A percentile compares a stretch with the other conserved stretches of the same genome.
These are phyloP conservation scores for Callithrix jacchus DNA, from an alignment of 2,113 vertebrate genomes.

Conservation along the genomic window DNA sequence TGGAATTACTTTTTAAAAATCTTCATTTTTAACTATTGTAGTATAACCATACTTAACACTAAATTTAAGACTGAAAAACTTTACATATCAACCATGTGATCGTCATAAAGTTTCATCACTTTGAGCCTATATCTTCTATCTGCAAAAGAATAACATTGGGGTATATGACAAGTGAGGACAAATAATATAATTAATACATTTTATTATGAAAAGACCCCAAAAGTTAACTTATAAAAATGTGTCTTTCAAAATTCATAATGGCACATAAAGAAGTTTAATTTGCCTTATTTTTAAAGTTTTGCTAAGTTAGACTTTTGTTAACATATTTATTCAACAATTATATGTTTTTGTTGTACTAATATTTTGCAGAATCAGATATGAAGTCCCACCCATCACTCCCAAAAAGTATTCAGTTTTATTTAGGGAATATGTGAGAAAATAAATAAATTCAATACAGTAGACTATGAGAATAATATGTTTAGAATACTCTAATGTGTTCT, in stretches of 20 bases:
- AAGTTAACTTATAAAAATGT: background rate
- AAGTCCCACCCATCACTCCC: background rate
- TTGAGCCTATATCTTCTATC: background rate
- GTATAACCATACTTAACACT: background rate
- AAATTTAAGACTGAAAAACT: background rate
- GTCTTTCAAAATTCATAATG: background rate
- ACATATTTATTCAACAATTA: background rate
- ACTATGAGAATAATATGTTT: background rate
- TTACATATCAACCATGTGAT: background rate
- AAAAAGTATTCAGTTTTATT: background rate
- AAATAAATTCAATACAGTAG: background rate
- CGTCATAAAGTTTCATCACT: background rate
- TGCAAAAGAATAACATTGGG: background rate
- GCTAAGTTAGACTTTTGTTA: background rate
- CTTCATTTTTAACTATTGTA: background rate
- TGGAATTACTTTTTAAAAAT: background rate
- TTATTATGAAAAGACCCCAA: background rate
- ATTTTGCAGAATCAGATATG: background rate
- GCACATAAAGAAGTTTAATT: background rate
- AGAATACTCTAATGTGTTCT: background rate
- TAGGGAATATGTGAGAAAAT: background rate
- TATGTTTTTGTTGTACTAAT: background rate
- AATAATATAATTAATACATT: background rate
- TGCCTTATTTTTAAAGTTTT: background rate
- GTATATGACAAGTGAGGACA: background rate